These are phyloP conservation scores for Hirundo rustica DNA, from an alignment of 2,797 vertebrate genomes.

Conservation along the genomic window DNA sequence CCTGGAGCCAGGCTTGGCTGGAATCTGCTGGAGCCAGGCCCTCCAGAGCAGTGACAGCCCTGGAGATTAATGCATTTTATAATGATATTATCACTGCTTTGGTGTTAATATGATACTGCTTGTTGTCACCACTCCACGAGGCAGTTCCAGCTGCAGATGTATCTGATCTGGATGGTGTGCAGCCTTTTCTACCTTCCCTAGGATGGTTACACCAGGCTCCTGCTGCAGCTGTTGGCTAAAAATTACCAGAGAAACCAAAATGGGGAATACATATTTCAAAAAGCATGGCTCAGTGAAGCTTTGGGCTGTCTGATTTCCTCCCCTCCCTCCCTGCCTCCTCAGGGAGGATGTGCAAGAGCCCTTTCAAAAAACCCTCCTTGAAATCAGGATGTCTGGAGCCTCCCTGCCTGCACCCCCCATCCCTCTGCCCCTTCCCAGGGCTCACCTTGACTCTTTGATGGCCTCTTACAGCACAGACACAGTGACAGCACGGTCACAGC, in stretches of 20 bases:
- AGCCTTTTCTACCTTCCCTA: neutral
- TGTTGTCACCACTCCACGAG: neutral
- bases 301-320: neutral
- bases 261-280: neutral
- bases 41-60: neutral
- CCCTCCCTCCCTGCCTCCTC: neutral
- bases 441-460: slow-evolving; percentile 9
- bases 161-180: neutral
- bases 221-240: neutral
- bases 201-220: neutral
- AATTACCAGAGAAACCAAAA: neutral
- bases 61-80: neutral
- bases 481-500: neutral
- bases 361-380: neutral
- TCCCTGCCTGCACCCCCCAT: neutral
- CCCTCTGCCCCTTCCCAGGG: neutral
- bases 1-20: neutral
- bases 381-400: neutral
- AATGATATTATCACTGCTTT: neutral
- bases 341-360: neutral
- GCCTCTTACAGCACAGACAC: neutral
- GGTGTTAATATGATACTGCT: slow-evolving; percentile 33
- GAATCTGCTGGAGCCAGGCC: neutral
- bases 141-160: neutral
- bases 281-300: neutral